Evolutionary conservation across 2,888 invertebrate genomes (phyloP).

Genomic region (Drosophila antonietae): DNA sequence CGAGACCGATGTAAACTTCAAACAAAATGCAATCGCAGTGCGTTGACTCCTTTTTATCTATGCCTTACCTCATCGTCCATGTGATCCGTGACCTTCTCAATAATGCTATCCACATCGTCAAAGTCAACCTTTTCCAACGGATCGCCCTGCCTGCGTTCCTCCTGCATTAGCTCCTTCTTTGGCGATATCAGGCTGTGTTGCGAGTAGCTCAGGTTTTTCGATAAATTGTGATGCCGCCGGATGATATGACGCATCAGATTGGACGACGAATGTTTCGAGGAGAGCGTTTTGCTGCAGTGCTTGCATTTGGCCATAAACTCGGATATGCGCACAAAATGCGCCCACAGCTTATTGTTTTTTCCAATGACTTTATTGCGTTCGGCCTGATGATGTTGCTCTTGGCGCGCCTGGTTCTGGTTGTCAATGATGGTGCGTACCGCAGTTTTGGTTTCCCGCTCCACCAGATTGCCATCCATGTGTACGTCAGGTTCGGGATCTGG

Average conservation of each 20-base stretch:
- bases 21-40: conserved; percentile 16
- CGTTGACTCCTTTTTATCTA: background rate
- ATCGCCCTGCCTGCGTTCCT: conserved; percentile 54
- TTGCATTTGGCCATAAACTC: conserved; percentile 73
- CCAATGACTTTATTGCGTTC: conserved; percentile 70
- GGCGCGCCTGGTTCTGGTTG: conserved; percentile 49
- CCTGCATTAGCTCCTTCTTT: conserved; percentile 50
- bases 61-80: conserved; percentile 63
- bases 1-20: conserved; percentile 47
- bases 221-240: conserved; percentile 67
- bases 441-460: conserved; percentile 63
- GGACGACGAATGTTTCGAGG: conserved; percentile 71
- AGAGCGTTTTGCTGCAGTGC: conserved; percentile 68
- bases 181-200: conserved; percentile 66
- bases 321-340: conserved; percentile 68
- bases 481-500: conserved; percentile 54
- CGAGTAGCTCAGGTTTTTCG: conserved; percentile 63
- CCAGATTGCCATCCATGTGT: conserved; percentile 49
- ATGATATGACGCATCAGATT: conserved; percentile 73
- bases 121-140: conserved; percentile 71
- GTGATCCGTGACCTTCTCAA: conserved; percentile 68
- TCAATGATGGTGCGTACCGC: conserved; percentile 67
- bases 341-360: conserved; percentile 69
- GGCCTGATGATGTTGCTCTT: conserved; percentile 35
- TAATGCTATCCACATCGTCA: conserved; percentile 72